Conservation (phyloP, 2,113 vertebrate species). For the Engraulis encrasicolus region DNA sequence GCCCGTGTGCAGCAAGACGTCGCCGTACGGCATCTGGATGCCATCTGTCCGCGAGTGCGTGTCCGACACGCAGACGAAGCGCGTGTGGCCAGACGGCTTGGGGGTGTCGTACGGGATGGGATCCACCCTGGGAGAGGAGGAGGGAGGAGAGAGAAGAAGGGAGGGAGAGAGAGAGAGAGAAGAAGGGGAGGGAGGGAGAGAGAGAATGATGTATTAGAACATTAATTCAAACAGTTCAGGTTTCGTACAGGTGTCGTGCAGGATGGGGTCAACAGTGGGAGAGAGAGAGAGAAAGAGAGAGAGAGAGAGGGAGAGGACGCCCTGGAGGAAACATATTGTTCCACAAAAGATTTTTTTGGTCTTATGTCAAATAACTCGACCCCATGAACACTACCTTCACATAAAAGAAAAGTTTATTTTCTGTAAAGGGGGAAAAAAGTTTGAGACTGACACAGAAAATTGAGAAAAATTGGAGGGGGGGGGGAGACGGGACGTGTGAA, state of each 20-base stretch:
- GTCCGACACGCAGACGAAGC: conserved; percentile 97
- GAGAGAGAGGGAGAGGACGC: background rate
- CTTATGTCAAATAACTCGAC: too few species aligned
- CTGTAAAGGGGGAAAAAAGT: too few species aligned
- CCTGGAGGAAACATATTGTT: background rate
- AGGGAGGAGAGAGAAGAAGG: too few species aligned
- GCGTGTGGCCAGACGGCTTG: conserved; percentile 96
- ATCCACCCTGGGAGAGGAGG: conserved; percentile 87
- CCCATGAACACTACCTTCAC: too few species aligned
- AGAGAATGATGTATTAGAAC: background rate
- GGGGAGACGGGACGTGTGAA: too few species aligned
- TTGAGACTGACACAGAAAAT: too few species aligned
- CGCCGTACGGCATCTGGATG: conserved; percentile 99
- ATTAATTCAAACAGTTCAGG: too few species aligned
- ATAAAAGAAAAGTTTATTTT: too few species aligned
- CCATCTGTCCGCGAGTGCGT: conserved; percentile 99
- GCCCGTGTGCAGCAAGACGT: conserved; percentile 96
- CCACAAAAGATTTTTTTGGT: too few species aligned
- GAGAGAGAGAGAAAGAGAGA: background rate
- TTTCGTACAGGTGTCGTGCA: too few species aligned
- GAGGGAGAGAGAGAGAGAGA: background rate
- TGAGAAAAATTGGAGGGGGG: too few species aligned
- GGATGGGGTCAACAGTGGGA: background rate
- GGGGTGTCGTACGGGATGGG: conserved; percentile 96
- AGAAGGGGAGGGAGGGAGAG: background rate